A percentile compares a stretch with the other conserved stretches of the same genome.
Evolutionary conservation across 2,888 invertebrate species (phyloP).

Genomic region (Metopia argyrocephala): DNA sequence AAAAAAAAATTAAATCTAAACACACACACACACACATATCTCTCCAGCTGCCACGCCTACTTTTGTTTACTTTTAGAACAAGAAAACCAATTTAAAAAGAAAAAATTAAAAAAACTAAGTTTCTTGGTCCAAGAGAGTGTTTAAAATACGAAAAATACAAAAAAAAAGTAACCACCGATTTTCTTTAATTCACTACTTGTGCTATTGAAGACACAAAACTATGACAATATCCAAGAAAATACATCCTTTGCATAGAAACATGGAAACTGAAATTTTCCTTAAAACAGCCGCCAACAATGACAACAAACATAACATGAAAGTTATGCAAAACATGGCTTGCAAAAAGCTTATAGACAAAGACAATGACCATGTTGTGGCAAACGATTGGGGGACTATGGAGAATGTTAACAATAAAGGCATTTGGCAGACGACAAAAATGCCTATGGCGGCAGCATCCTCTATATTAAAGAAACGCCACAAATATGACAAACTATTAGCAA

Average conservation of each 20-base stretch:
- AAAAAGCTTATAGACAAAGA: background rate
- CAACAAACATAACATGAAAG: slow-evolving; percentile 27
- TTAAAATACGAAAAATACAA: background rate
- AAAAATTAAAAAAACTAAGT: background rate
- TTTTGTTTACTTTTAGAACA: slow-evolving; percentile 1
- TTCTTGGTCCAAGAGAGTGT: background rate
- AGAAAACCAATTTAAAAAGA: too few species aligned
- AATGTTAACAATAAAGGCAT: slow-evolving; percentile 8
- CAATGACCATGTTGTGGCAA: slow-evolving; percentile 46
- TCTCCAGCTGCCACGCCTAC: slow-evolving; percentile 69
- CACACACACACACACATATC: slow-evolving; percentile 64
- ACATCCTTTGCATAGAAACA: slow-evolving; percentile 57
- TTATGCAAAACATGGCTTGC: background rate
- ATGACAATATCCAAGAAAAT: slow-evolving; percentile 56
- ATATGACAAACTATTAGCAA: slow-evolving; percentile 59
- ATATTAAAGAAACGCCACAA: slow-evolving; percentile 47
- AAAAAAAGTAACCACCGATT: slow-evolving; percentile 51
- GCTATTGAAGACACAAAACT: slow-evolving; percentile 41
- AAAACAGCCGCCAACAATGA: slow-evolving; percentile 37
- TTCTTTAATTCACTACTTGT: background rate
- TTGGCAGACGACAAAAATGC: slow-evolving; percentile 38
- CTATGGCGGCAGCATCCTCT: slow-evolving; percentile 18
- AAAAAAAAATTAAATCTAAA: background rate
- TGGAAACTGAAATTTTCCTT: slow-evolving; percentile 50
- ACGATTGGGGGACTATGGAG: slow-evolving; percentile 24